Evolutionary conservation across 2,113 vertebrate species (phyloP).

Genomic region (Catharus bicknelli): DNA sequence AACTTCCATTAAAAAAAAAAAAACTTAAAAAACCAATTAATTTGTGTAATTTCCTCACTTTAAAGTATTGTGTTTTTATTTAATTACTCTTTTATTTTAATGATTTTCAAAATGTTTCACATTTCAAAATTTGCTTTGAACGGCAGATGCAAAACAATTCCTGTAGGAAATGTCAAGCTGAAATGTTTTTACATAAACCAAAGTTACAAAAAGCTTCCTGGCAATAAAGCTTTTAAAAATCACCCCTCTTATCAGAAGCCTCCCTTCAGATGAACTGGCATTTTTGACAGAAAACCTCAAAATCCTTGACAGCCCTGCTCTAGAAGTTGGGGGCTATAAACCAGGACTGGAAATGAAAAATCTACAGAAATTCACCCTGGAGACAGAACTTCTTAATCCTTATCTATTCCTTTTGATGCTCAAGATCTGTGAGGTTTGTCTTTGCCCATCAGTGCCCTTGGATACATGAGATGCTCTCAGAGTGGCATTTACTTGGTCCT

Average conservation of each 20-base stretch:
- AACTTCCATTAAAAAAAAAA: neutral
- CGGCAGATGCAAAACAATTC: neutral
- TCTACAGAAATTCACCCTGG: neutral
- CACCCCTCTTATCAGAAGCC: neutral
- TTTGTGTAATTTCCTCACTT: neutral
- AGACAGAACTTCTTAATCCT: neutral
- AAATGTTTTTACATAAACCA: neutral
- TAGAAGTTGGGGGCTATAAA: neutral
- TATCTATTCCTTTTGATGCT: slow-evolving; percentile 6
- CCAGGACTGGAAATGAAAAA: neutral
- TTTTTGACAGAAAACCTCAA: neutral
- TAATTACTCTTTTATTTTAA: neutral
- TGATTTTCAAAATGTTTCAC: neutral
- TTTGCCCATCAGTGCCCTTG: slow-evolving; percentile 37
- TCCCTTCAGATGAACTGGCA: neutral
- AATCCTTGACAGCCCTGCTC: neutral
- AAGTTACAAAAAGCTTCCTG: neutral
- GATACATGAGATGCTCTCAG: slow-evolving; percentile 17
- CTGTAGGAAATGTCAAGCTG: neutral
- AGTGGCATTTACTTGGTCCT: slow-evolving; percentile 43
- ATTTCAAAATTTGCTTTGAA: neutral
- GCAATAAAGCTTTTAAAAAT: neutral
- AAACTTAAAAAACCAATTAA: too few species aligned
- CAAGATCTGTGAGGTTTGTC: slow-evolving; percentile 18
- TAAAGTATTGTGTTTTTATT: neutral